These are phyloP conservation scores for Machaerirhynchus nigripectus DNA, from an alignment of 2,113 vertebrate species.

Conservation along the genomic window DNA sequence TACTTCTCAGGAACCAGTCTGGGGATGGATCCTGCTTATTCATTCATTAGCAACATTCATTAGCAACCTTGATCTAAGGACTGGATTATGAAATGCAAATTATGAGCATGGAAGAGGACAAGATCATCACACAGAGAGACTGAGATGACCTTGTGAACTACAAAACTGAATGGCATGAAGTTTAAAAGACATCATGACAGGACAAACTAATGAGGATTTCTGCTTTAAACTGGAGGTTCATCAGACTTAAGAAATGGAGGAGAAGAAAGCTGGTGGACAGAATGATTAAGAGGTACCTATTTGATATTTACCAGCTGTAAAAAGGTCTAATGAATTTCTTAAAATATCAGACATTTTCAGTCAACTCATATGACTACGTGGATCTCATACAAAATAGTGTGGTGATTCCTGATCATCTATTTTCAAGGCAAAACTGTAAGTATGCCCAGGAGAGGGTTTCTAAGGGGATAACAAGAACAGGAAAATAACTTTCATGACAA, in stretches of 20 bases:
- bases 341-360: neutral
- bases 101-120: neutral
- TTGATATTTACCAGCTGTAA: neutral
- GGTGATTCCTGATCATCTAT: neutral
- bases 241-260: neutral
- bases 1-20: neutral
- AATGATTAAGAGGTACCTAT: neutral
- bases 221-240: neutral
- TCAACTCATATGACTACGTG: neutral
- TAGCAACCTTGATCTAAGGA: neutral
- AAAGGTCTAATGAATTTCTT: neutral
- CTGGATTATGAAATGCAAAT: neutral
- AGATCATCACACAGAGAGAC: neutral
- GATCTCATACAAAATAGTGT: neutral
- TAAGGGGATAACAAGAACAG: fast-evolving
- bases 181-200: neutral
- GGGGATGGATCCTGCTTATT: neutral
- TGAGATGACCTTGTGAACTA: neutral
- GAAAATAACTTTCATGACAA: neutral
- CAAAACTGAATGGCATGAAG: neutral
- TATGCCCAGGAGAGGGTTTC: neutral
- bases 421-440: neutral
- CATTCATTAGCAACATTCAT: too few relatives aligned
- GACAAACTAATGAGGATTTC: neutral
- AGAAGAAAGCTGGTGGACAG: neutral